Conservation (phyloP, 2,113 vertebrate genomes). For the Tetrao urogallus region DNA sequence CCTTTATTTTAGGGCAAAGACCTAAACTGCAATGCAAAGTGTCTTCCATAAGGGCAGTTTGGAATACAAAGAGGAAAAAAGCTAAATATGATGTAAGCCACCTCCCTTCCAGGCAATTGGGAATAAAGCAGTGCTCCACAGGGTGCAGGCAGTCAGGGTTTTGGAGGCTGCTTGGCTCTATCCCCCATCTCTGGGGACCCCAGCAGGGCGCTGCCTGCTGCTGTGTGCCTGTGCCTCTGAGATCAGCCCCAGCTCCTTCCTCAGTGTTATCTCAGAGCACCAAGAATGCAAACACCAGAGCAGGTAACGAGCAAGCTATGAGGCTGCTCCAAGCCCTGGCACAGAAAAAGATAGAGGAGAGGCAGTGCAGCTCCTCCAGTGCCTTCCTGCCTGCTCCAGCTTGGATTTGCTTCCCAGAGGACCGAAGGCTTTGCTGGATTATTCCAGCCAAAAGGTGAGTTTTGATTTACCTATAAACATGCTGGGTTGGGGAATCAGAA, state of each 20-base stretch:
- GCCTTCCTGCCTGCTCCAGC: background rate
- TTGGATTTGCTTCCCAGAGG: background rate
- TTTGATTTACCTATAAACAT: background rate
- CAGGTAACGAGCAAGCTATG: background rate
- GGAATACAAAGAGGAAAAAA: background rate
- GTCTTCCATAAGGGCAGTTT: fast-evolving
- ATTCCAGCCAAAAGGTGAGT: slow-evolving; percentile 34
- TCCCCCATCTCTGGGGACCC: background rate
- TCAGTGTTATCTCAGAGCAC: slow-evolving; percentile 37
- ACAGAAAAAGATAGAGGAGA: background rate
- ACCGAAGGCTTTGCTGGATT: fast-evolving
- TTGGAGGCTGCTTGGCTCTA: background rate
- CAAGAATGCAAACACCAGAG: slow-evolving; percentile 12
- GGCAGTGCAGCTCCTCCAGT: background rate
- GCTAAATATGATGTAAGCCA: background rate
- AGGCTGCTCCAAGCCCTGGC: background rate
- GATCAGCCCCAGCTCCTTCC: background rate
- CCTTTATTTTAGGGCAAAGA: background rate
- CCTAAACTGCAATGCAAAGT: background rate
- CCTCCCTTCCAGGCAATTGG: background rate
- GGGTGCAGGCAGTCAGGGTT: background rate
- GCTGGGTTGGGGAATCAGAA: background rate
- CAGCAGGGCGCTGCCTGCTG: background rate
- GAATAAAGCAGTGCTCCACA: background rate
- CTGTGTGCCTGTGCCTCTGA: background rate